A percentile compares a stretch with the other conserved stretches of the same genome.
phyloP scores from a whole-genome alignment of 2,888 invertebrate species.

The Caenorhabditis japonica region DNA sequence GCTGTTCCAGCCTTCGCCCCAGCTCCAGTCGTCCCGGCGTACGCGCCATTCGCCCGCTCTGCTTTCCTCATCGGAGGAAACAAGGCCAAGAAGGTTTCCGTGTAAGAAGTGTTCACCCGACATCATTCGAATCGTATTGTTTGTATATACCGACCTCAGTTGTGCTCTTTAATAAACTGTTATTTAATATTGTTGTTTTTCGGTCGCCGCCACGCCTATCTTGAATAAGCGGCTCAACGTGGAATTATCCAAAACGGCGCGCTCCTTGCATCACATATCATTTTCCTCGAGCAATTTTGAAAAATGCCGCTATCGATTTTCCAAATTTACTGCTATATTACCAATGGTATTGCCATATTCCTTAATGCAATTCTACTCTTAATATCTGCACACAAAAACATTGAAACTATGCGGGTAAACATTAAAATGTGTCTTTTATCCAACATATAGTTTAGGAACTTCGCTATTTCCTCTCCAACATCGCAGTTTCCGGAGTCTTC shows the following conservation, averaged over 20 bases:
- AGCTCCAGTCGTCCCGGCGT: constrained; percentile 56
- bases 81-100: constrained; percentile 56
- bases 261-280: no score
- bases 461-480: constrained; percentile 60
- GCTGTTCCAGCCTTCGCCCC: constrained; percentile 26
- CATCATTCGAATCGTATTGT: constrained; percentile 30
- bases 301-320: constrained; percentile 43
- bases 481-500: constrained; percentile 46
- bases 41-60: constrained; percentile 59
- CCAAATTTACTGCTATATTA: constrained; percentile 50
- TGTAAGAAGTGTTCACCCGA: constrained; percentile 24
- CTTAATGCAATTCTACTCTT: constrained; percentile 48
- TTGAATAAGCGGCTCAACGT: no score
- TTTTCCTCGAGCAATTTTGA: no score
- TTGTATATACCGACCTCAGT: constrained; percentile 43
- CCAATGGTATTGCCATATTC: constrained; percentile 43
- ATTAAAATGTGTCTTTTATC: no score
- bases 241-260: no score
- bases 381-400: constrained; percentile 51
- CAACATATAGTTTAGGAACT: constrained; percentile 57
- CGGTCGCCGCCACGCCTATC: no score
- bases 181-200: constrained; percentile 53
- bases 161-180: constrained; percentile 38
- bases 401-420: constrained; percentile 53
- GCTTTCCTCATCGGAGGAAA: constrained; percentile 60